A percentile compares a stretch with the other conserved stretches of the same genome.
Conservation (phyloP, 2,888 invertebrate genomes). For the Zaprionus obscuricornis region DNA sequence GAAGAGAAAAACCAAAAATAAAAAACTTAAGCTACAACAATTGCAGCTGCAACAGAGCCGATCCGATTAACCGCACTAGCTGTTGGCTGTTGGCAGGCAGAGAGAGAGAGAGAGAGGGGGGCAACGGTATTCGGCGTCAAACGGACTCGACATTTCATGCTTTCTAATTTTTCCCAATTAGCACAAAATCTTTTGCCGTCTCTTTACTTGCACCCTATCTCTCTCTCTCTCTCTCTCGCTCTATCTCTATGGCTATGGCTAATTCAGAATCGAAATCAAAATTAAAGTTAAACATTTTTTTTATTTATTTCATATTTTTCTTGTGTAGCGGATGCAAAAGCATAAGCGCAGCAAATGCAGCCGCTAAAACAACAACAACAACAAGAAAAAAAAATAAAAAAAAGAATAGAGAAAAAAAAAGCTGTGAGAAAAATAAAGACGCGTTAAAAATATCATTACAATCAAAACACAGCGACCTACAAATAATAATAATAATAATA, state of each 20-base stretch:
- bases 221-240: conserved; percentile 19
- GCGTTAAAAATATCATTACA: too few relatives aligned
- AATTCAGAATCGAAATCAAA: conserved; percentile 63
- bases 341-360: not conserved
- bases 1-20: too few relatives aligned
- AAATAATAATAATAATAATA: too few relatives aligned
- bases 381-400: conserved; percentile 14
- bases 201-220: conserved; percentile 8
- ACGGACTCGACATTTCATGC: conserved; percentile 71
- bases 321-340: conserved; percentile 33
- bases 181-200: conserved; percentile 60
- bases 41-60: conserved; percentile 30
- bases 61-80: conserved; percentile 72
- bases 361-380: conserved; percentile 1
- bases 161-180: conserved; percentile 76
- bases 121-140: conserved; percentile 23
- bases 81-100: too few relatives aligned
- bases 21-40: not conserved
- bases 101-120: not conserved
- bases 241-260: conserved; percentile 16
- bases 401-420: too few relatives aligned
- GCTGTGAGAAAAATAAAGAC: too few relatives aligned
- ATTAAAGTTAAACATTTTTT: conserved; percentile 39
- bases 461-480: too few relatives aligned
- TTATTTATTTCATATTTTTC: too few relatives aligned